These are phyloP conservation scores for Tupaia tana DNA, from an alignment of 2,113 vertebrate species.

Conservation along the genomic window DNA sequence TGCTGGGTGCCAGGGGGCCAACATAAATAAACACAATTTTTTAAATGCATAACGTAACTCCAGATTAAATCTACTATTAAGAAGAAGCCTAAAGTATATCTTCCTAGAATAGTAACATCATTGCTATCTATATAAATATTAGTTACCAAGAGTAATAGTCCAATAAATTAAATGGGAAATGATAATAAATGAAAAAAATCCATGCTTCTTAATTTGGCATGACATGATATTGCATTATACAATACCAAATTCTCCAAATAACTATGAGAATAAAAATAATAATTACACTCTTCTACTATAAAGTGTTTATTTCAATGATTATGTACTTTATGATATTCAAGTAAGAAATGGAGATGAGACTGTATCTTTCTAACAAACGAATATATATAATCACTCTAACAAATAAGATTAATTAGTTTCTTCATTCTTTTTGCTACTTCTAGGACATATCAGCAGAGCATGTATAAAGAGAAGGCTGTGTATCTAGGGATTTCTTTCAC, in stretches of 20 bases:
- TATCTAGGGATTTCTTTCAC: neutral
- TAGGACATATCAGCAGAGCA: neutral
- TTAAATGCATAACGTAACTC: neutral
- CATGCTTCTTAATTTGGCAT: neutral
- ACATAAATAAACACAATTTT: constrained; percentile 11
- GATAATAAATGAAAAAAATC: constrained; percentile 7
- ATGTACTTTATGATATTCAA: neutral
- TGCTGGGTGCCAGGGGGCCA: neutral
- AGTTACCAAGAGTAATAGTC: neutral
- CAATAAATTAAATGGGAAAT: neutral
- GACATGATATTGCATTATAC: neutral
- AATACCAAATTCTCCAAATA: constrained; percentile 19
- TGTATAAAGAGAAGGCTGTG: neutral
- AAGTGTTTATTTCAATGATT: constrained; percentile 44
- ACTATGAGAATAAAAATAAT: neutral
- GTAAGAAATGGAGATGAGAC: neutral
- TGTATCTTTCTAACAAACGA: neutral
- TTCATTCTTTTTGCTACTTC: constrained; percentile 7
- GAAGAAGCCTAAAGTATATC: constrained; percentile 16
- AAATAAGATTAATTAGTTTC: neutral
- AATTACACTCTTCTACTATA: neutral
- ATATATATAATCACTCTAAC: neutral
- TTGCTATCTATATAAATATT: constrained; percentile 1
- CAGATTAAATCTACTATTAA: neutral
- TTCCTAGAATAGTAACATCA: neutral